Evolutionary conservation across 2,797 vertebrate species (phyloP), one percentile per base, ranked within the genome.

Genomic region (Rhincodon typus): DNA sequence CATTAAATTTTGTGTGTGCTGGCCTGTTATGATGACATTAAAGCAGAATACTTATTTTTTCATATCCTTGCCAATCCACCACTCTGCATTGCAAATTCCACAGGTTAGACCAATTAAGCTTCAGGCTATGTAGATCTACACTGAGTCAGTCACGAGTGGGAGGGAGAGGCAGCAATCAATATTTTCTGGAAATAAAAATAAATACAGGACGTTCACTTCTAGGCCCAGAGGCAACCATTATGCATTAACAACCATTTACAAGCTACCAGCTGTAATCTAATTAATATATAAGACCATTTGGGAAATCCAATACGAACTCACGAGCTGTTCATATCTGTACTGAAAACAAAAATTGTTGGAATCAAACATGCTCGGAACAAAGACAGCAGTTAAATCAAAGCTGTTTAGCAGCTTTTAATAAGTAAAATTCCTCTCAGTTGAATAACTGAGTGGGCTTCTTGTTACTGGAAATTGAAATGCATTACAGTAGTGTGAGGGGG

Each of bases 51-150:
- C 94, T 77, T 95, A 77, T 77, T 57, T 23, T 34, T 2, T 70
- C 30, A 50, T 17, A 46, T 72, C 4, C 42, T 74, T 6, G 27
- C 74, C 70, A 27, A 74, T 74, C 46, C 27, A 74, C 97, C 97
- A 97, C 97, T 98, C 97, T 98, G 97, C 97, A 97, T 98, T 97
- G 97, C 97, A 97, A 97, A 98, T 98, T 97, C 98, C 97, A 98
- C 98, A 98, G 97, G 98, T 98, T 97, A 97, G 96, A 97, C 97
- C 97, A 97, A 96, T 97, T 96, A 96, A 97, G 97, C 97, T 97
- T 97, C 96, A 97, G 96, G 97, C 97, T 97, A 97, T 96, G 96
- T 97, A 97, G 97, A 96, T 96, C 96, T 96, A 97, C 96, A 97
- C 97, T 96, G 96, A 96, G 93, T 96, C 96, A 96, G 97, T 96